These are phyloP conservation scores for Eospalax fontanierii DNA, from an alignment of 2,797 vertebrate species.

Conservation along the genomic window DNA sequence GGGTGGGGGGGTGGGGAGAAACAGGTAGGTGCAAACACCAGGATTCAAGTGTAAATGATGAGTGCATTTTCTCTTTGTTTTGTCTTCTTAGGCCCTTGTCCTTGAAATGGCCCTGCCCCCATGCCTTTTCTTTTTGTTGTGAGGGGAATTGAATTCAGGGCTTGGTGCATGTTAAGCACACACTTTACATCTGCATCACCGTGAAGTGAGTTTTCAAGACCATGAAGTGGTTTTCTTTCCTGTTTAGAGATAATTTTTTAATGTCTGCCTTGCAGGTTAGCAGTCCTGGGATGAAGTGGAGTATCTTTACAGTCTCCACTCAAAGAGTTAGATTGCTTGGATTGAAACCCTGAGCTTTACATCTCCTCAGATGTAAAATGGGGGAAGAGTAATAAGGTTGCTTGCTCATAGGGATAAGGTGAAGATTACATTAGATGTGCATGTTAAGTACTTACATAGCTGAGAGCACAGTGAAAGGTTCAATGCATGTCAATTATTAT, in stretches of 20 bases:
- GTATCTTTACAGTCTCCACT: background rate
- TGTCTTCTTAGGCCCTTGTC: constrained; percentile 10
- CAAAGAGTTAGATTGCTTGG: background rate
- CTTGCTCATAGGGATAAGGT: background rate
- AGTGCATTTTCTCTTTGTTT: background rate
- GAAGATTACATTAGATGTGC: background rate
- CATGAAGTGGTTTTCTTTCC: background rate
- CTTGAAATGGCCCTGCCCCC: background rate
- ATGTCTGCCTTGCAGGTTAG: background rate
- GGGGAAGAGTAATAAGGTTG: background rate
- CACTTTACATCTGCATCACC: too few species aligned
- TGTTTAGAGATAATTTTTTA: constrained; percentile 30
- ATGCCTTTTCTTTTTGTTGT: background rate
- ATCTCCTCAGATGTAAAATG: background rate
- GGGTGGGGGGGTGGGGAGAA: too few species aligned
- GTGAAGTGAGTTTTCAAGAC: constrained; percentile 5
- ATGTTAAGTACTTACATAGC: background rate
- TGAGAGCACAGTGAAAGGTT: background rate
- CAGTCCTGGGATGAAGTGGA: background rate
- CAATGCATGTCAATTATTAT: background rate
- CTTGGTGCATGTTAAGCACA: background rate
- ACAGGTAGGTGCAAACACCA: background rate
- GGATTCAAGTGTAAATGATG: background rate
- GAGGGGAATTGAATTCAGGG: background rate
- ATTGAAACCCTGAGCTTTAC: background rate